Evolutionary conservation across 2,797 vertebrate species (phyloP), one percentile per base, ranked within the genome.

Genomic region (Leptodactylus fallax): DNA sequence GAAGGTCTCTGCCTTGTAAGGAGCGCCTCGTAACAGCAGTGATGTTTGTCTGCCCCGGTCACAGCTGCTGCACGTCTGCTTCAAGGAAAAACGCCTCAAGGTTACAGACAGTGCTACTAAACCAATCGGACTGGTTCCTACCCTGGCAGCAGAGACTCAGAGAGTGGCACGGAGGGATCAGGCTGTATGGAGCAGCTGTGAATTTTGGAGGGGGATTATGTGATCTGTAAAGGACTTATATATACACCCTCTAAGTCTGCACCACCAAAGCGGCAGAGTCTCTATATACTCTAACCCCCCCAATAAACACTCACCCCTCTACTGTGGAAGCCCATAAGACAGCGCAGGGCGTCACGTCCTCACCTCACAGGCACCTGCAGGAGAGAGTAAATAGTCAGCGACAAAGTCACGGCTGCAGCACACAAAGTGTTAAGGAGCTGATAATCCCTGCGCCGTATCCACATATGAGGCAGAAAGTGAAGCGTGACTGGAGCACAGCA

Each of bases 291-390:
- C 53, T 8, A 5, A 53, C 8, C 51, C 10, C 12, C 55, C 55
- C 55, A 1, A 12, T 5, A 58, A 19, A 25, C 14, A 58, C 85
- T 86, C 21, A 86, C 85, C 85, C 25, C 77, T 71, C 10, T n/a
- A 1, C 27, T 27, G 61, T 36, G 47, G 21, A 56, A 56, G 11
- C 51, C 77, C 85, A 86, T 80, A 80, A 45, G 77, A 67, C 56
- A 17, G 45, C 6, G 45, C 21, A 23, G n/a, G 13, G 25, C n/a
- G 67, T 17, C 13, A 6, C 0, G 25, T 17, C 9, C 6, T 4
- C 56, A 58, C 9, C 6, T 4, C 56, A 58, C 56, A n/a, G 45
- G 65, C n/a, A 79, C 47, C 84, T 79, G 83, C 6, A 45, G 13
- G 58, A 27, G 23, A 67, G 45, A 63, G 83, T 5, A 60, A 17